phyloP scores from a whole-genome alignment of 2,888 invertebrate genomes.

The Phyllotreta cruciferae region DNA sequence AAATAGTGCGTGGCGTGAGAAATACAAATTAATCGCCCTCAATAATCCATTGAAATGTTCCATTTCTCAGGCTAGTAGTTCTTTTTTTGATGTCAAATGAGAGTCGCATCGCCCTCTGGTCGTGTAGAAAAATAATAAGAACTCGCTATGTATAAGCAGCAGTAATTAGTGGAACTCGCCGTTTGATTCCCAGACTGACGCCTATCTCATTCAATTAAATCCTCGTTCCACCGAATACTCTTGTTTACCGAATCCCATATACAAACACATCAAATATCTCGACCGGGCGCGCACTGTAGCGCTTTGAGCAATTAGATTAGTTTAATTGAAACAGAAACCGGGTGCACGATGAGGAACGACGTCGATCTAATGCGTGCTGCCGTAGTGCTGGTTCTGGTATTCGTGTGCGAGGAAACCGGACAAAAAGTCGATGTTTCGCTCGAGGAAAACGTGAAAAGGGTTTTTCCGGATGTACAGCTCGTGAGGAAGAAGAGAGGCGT shows the following conservation, averaged over 20 bases:
- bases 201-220: constrained; percentile 10
- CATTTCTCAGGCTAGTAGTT: no score
- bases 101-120: no score
- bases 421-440: constrained; percentile 31
- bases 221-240: constrained; percentile 6
- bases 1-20: no score
- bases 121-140: no score
- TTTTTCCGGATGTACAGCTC: constrained; percentile 44
- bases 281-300: background rate
- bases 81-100: no score
- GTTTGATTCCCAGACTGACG: constrained; percentile 5
- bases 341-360: constrained; percentile 24
- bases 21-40: no score
- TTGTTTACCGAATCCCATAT: constrained; percentile 6
- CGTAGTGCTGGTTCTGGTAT: constrained; percentile 3
- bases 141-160: no score
- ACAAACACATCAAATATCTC: constrained; percentile 15
- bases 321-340: no score
- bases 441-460: constrained; percentile 40
- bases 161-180: no score
- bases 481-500: constrained; percentile 31
- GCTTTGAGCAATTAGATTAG: background rate
- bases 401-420: background rate
- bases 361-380: constrained; percentile 22
- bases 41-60: no score